Evolutionary conservation across 1,140 invertebrate species (phyloP).

Genomic region (Zaprionus africanus): DNA sequence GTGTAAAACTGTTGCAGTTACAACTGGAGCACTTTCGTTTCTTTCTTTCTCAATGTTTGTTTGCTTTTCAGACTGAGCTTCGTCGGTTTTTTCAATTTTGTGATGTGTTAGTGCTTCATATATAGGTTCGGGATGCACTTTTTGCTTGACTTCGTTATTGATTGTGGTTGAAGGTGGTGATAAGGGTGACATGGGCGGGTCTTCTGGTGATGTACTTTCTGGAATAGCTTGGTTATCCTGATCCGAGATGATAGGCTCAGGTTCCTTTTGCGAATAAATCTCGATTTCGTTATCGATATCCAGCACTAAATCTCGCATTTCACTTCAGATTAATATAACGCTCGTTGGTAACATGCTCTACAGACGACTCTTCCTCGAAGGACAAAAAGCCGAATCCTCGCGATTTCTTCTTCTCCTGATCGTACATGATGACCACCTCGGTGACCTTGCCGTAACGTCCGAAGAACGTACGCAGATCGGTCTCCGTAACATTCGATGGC

Average conservation of each 20-base stretch:
- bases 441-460: constrained; percentile 96
- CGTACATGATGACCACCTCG: constrained; percentile 99
- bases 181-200: constrained; percentile 90
- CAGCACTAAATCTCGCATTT: too few relatives aligned
- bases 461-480: constrained; percentile 95
- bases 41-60: background rate
- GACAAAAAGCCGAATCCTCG: constrained; percentile 98
- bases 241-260: background rate
- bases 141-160: background rate
- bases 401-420: constrained; percentile 98
- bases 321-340: constrained; percentile 98
- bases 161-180: constrained; percentile 63
- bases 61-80: constrained; percentile 15
- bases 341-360: constrained; percentile 96
- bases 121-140: constrained; percentile 88
- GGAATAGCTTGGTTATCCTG: constrained; percentile 76
- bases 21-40: constrained; percentile 17
- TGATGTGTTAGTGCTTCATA: constrained; percentile 89
- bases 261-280: constrained; percentile 45
- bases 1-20: background rate
- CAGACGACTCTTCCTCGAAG: constrained; percentile 97
- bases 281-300: too few relatives aligned
- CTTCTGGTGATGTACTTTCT: constrained; percentile 88
- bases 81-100: constrained; percentile 9
- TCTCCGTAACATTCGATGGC: constrained; percentile 97